Evolutionary conservation across 2,113 vertebrate genomes (phyloP).

Genomic region (Pituophis catenifer): DNA sequence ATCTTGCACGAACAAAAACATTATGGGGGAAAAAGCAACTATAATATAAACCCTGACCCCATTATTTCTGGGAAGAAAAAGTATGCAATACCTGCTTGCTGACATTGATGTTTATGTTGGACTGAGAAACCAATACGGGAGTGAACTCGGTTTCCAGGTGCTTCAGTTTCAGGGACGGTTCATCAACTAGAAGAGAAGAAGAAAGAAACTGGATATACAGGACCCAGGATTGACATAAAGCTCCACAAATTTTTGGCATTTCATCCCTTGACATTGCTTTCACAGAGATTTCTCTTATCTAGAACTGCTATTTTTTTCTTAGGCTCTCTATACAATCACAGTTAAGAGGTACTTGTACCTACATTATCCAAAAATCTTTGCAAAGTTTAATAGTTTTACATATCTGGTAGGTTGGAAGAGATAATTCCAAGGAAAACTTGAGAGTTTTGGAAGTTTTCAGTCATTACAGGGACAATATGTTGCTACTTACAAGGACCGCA

Average conservation of each 20-base stretch:
- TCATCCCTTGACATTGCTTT: neutral
- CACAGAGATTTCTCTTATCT: neutral
- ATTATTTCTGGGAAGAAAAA: accelerated
- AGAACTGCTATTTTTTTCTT: neutral
- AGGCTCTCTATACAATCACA: neutral
- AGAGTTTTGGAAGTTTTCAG: neutral
- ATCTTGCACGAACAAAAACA: constrained; percentile 43
- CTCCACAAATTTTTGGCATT: neutral
- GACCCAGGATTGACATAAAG: neutral
- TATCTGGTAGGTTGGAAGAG: neutral
- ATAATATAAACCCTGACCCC: neutral
- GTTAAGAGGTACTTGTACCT: neutral
- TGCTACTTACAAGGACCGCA: neutral
- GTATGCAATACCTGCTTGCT: constrained; percentile 79
- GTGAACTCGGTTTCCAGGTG: constrained; percentile 77
- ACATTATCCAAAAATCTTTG: neutral
- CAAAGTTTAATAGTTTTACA: neutral
- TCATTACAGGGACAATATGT: neutral
- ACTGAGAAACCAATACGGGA: constrained; percentile 33
- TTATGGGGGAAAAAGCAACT: constrained; percentile 21
- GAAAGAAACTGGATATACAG: neutral
- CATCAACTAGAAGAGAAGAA: constrained; percentile 57
- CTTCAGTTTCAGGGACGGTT: constrained; percentile 81
- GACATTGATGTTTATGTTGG: constrained; percentile 78
- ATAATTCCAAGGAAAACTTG: neutral